phyloP scores from a whole-genome alignment of 2,888 invertebrate genomes.

The Perizoma affinitatum region DNA sequence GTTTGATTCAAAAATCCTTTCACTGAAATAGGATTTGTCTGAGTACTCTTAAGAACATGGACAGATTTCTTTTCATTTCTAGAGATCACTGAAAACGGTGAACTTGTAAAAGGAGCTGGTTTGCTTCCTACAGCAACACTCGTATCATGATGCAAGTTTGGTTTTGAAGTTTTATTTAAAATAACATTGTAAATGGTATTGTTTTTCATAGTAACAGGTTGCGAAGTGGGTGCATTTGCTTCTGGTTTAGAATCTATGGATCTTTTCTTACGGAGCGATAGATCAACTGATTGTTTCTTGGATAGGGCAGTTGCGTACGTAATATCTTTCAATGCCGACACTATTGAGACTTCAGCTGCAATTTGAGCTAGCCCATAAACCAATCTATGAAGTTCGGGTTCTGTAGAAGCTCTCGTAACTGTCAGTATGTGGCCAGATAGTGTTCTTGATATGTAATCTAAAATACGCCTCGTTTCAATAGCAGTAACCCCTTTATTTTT shows the following conservation, averaged over 20 bases:
- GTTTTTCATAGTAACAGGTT: slow-evolving; percentile 35
- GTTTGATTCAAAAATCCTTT: slow-evolving; percentile 78
- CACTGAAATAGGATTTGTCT: slow-evolving; percentile 22
- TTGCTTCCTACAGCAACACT: slow-evolving; percentile 10
- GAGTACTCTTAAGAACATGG: slow-evolving; percentile 52
- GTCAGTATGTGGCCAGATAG: slow-evolving; percentile 72
- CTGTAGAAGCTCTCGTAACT: slow-evolving; percentile 73
- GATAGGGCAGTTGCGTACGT: slow-evolving; percentile 73
- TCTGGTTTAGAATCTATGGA: slow-evolving; percentile 41
- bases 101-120: slow-evolving; percentile 33
- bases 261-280: slow-evolving; percentile 69
- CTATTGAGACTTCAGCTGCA: slow-evolving; percentile 76
- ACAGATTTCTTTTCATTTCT: slow-evolving; percentile 53
- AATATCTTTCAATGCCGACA: slow-evolving; percentile 75
- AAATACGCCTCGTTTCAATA: slow-evolving; percentile 75
- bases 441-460: slow-evolving; percentile 77
- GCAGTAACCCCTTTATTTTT: slow-evolving; percentile 76
- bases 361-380: slow-evolving; percentile 79
- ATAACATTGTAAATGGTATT: slow-evolving; percentile 59
- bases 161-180: slow-evolving; percentile 56
- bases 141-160: slow-evolving; percentile 25
- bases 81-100: slow-evolving; percentile 67
- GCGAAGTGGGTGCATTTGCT: slow-evolving; percentile 37
- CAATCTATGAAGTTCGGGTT: slow-evolving; percentile 74
- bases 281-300: slow-evolving; percentile 75